Evolutionary conservation across 2,888 invertebrate genomes (phyloP).

Genomic region (Xanthorhoe spadicearia): DNA sequence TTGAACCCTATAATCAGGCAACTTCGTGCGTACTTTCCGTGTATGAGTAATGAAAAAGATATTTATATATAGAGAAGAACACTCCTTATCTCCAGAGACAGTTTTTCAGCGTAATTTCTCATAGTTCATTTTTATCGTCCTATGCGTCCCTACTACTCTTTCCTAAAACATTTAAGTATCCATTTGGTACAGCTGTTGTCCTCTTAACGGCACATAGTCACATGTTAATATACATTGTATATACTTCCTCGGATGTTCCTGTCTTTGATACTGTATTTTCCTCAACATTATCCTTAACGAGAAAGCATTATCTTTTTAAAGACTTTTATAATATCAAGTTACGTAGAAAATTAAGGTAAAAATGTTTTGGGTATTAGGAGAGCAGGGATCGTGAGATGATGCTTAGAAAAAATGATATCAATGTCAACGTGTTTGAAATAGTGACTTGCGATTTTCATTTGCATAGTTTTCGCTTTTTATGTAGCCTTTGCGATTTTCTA

Average conservation of each 20-base stretch:
- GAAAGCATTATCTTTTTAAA: not conserved
- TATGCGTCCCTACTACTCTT: not conserved
- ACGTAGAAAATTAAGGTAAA: constrained; percentile 25
- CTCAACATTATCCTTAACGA: not conserved
- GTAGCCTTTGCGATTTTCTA: too few relatives aligned
- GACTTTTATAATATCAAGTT: constrained; percentile 38
- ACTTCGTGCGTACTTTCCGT: too few relatives aligned
- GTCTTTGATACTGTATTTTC: not conserved
- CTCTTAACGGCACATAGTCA: not conserved
- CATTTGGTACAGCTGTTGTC: not conserved
- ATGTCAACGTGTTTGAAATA: constrained; percentile 22
- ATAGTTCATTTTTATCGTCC: not conserved
- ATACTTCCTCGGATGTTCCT: not conserved
- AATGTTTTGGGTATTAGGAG: constrained; percentile 31
- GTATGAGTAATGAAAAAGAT: too few relatives aligned
- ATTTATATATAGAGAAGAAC: too few relatives aligned
- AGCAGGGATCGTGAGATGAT: constrained; percentile 43
- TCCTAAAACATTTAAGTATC: not conserved
- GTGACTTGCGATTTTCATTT: not conserved
- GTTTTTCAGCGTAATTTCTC: too few relatives aligned
- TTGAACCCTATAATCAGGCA: too few relatives aligned
- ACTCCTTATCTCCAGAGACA: too few relatives aligned
- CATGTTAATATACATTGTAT: not conserved
- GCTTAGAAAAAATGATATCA: constrained; percentile 43
- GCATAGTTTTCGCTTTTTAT: not conserved